Base-by-base conservation (phyloP, 2,797 vertebrate species). In the Ctenochaetus hawaiiensis region DNA sequence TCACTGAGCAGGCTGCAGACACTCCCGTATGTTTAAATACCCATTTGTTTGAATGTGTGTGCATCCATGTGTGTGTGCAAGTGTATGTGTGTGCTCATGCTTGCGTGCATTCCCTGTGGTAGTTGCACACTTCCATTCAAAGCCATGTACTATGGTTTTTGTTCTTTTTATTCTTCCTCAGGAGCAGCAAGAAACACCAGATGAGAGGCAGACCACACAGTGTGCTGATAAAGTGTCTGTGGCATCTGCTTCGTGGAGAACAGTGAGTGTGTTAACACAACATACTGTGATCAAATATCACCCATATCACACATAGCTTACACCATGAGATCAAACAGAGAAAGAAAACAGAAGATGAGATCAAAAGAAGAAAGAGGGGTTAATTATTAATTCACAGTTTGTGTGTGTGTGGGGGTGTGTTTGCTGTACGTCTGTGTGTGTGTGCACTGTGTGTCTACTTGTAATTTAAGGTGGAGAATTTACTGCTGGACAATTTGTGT, bases 221-320 rank as follows among this genome's bases (percentile, higher is more conserved):
- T 22, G 83, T 41, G 53, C 45, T 43, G 83, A 92, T 67, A 69
- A 80, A 52, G 18, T 34, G 45, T 54, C 69, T n/a, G 47, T 77
- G 45, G 62, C 86, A 43, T 70, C 67, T 61, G 75, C 81, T 78
- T 70, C 85, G 9, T 89, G 80, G 91, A 88, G 78, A 47, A 83
- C 77, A 34, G 91, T 94, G 81, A 95, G 87, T 47, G 87, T 48
- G 57, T 68, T 71, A 66, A 77, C 68, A 67, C 44, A 20, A 57
- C 43, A 71, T 5, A 52, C 43, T 48, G 37, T 65, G 73, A 82
- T 86, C 78, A 75, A 43, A 75, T 67, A 83, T 78, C 61, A 71
- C 65, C 43, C 52, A 37, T n/a, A 72, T 78, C 34, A 53, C 48
- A 80, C 77, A 26, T 17, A 47, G 20, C 39, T 4, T 49, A 59